phyloP scores from a whole-genome alignment of 2,888 invertebrate genomes.

The Candidula unifasciata region DNA sequence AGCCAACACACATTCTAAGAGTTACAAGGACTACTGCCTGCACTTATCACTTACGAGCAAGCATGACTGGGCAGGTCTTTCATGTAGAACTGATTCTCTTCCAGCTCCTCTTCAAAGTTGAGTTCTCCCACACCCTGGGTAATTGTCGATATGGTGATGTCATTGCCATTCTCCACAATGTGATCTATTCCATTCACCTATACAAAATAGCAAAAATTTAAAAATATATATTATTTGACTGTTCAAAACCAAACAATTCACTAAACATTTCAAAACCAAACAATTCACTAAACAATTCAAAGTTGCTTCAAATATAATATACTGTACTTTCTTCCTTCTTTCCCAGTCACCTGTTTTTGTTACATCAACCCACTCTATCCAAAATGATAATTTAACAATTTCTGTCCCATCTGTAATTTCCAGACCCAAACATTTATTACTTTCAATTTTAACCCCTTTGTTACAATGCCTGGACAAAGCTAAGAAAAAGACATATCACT shows the following conservation, averaged over 20 bases:
- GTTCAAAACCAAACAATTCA: background rate
- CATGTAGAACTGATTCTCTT: conserved; percentile 91
- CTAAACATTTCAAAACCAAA: background rate
- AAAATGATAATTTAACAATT: no score
- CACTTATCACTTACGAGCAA: conserved; percentile 81
- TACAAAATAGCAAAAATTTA: conserved; percentile 32
- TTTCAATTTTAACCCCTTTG: no score
- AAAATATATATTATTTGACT: background rate
- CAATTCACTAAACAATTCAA: no score
- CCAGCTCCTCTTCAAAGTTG: conserved; percentile 96
- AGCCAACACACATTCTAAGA: background rate
- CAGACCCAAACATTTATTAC: no score
- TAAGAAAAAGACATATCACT: no score
- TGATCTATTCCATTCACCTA: conserved; percentile 84
- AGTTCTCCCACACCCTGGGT: conserved; percentile 82
- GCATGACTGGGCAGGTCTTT: conserved; percentile 94
- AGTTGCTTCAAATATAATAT: no score
- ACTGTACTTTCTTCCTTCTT: no score
- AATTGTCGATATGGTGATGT: conserved; percentile 83
- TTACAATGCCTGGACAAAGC: no score
- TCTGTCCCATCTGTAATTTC: no score
- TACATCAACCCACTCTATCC: no score
- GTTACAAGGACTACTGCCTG: no score
- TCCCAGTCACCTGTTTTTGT: no score
- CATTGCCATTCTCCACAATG: conserved; percentile 79